phyloP scores from a whole-genome alignment of 2,113 vertebrate genomes.

The Hyla sarda region DNA sequence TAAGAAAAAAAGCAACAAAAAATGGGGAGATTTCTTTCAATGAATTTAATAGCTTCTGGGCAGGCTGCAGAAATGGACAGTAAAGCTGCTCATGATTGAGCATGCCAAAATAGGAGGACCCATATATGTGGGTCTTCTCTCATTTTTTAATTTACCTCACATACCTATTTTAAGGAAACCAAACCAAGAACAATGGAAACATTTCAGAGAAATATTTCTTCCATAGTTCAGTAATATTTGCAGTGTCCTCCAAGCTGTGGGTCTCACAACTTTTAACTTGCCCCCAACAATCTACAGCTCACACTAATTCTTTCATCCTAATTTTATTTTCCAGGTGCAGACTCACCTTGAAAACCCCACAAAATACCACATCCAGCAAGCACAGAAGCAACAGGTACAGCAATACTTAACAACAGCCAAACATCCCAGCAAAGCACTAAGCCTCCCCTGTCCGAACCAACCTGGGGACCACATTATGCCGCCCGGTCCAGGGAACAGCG shows the following conservation, averaged over 20 bases:
- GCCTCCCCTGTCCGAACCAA: conserved; percentile 92
- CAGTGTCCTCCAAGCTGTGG: too few relatives aligned
- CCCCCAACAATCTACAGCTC: not conserved
- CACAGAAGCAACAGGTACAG: conserved; percentile 96
- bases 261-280: too few relatives aligned
- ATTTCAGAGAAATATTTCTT: too few relatives aligned
- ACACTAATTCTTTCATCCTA: not conserved
- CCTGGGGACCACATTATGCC: conserved; percentile 93
- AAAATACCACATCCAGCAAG: conserved; percentile 96
- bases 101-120: too few relatives aligned
- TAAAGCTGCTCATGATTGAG: too few relatives aligned
- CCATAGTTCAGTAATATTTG: too few relatives aligned
- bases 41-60: not conserved
- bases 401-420: conserved; percentile 96
- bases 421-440: conserved; percentile 89
- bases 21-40: not conserved
- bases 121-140: too few relatives aligned
- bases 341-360: conserved; percentile 94
- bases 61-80: not conserved
- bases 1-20: too few relatives aligned
- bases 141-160: too few relatives aligned
- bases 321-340: conserved; percentile 80
- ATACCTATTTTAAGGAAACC: too few relatives aligned
- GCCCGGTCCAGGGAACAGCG: conserved; percentile 92
- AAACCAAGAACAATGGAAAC: too few relatives aligned